Base-by-base conservation (phyloP, 1,140 invertebrate species). In the Bombus sibiricus region DNA sequence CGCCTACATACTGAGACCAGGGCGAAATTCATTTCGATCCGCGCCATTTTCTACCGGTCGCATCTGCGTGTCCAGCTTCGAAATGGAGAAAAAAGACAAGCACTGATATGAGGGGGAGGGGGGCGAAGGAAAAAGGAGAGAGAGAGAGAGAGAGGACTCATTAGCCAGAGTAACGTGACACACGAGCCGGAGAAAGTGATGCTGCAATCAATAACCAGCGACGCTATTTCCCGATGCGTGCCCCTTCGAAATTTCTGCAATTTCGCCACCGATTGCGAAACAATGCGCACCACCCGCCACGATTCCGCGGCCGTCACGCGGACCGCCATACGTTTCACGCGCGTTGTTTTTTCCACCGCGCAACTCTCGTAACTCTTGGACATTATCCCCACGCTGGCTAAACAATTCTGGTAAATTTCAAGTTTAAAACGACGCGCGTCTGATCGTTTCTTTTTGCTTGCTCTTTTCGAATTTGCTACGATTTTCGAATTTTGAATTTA, bases 21-120 rank as follows among this genome's bases (percentile, higher is more conserved):
- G 81, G 78, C 81, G 75, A 91, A 90, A 91, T 91, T 89, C 89
- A 90, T 90, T 90, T 86, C 88, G 85, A 86, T 83, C 81, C 80
- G 82, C 81, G 78, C 81, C 69, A 87, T 87, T 83, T 83, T 86
- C 89, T 85, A 87, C 87, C 85, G 88, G 86, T 73, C 81, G 66
- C 81, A 74, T 81, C 80, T 57, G 78, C 69, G 78, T 85, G 66
- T 84, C 75, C 83, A 41, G 66, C 39, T 53, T 59, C 47, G 43
- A 78, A 80, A 85, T 39, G 43, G 43, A 37, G 25, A 76, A 83
- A 83, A 76, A 75, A 59, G 76, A 59, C 32, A 64, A 64, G 57
- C 75, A 64, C 59, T 59, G 9, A 5, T 25, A 32, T 6, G n/a
- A 18, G 28, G 13, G 37, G 15, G 6, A 13, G n/a, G 12, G 8